These are phyloP conservation scores for Scolopax bukidnonensis DNA, from an alignment of 2,797 vertebrate genomes.

Conservation along the genomic window DNA sequence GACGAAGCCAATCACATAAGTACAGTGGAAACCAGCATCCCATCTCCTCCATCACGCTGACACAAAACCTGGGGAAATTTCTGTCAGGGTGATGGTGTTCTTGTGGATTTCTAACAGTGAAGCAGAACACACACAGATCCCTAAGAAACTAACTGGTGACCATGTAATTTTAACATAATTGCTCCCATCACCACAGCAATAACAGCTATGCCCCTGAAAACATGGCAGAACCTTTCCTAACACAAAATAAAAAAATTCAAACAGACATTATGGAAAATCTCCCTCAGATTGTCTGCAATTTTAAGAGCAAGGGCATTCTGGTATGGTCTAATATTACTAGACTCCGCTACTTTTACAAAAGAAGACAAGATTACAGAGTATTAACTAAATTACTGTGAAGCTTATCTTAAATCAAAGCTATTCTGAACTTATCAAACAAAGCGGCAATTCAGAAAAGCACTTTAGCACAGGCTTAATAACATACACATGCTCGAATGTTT, in stretches of 20 bases:
- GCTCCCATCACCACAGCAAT: neutral
- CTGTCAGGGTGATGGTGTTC: neutral
- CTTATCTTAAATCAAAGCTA: slow-evolving; percentile 32
- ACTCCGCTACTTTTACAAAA: slow-evolving; percentile 15
- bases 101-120: neutral
- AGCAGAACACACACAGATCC: slow-evolving; percentile 8
- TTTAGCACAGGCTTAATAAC: slow-evolving; percentile 43
- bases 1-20: neutral
- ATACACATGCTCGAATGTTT: neutral
- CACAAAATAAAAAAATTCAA: neutral
- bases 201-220: slow-evolving; percentile 20
- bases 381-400: slow-evolving; percentile 19
- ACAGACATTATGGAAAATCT: slow-evolving; percentile 7
- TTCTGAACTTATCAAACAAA: slow-evolving; percentile 32
- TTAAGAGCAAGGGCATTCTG: slow-evolving; percentile 44
- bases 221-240: slow-evolving; percentile 16
- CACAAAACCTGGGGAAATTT: slow-evolving; percentile 7
- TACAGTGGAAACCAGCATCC: neutral
- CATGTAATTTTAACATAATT: slow-evolving; percentile 14
- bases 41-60: neutral
- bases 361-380: slow-evolving; percentile 14
- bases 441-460: slow-evolving; percentile 63
- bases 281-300: slow-evolving; percentile 54
- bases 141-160: slow-evolving; percentile 35
- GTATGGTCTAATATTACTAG: neutral